Conservation (phyloP, 2,113 vertebrate species). For the Delphinus delphis region DNA sequence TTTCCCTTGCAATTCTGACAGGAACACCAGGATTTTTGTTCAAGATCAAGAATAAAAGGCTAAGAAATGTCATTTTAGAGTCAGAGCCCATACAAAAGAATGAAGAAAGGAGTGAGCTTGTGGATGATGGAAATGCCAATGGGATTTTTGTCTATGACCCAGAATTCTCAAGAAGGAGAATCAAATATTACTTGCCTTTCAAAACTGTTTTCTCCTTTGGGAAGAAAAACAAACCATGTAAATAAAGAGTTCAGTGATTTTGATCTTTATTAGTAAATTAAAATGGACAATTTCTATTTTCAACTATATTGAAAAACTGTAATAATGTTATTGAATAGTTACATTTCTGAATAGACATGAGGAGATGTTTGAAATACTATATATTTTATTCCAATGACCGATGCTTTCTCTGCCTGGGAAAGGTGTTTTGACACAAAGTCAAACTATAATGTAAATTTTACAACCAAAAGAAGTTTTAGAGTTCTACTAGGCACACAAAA, state of each 20-base stretch:
- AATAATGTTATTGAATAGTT: not conserved
- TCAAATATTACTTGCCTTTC: slow-evolving; percentile 13
- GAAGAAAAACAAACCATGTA: not conserved
- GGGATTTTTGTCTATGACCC: not conserved
- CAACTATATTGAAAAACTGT: not conserved
- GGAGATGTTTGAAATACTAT: not conserved
- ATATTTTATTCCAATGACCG: not conserved
- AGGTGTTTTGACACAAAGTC: not conserved
- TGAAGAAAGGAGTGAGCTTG: not conserved
- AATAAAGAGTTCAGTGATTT: not conserved
- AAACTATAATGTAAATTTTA: not conserved
- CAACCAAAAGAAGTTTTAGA: not conserved
- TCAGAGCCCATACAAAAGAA: not conserved
- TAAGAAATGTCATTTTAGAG: not conserved
- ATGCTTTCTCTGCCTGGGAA: not conserved
- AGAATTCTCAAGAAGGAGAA: slow-evolving; percentile 1
- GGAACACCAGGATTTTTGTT: slow-evolving; percentile 25
- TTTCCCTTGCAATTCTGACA: slow-evolving; percentile 46
- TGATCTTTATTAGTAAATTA: not conserved
- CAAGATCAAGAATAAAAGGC: slow-evolving; percentile 51
- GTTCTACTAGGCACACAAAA: not conserved
- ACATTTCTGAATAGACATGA: not conserved
- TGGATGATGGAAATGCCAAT: slow-evolving; percentile 5
- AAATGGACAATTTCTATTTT: not conserved
- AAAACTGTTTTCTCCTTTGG: not conserved